Evolutionary conservation across 2,113 vertebrate species (phyloP).

Genomic region (Actenoides lindsayi): DNA sequence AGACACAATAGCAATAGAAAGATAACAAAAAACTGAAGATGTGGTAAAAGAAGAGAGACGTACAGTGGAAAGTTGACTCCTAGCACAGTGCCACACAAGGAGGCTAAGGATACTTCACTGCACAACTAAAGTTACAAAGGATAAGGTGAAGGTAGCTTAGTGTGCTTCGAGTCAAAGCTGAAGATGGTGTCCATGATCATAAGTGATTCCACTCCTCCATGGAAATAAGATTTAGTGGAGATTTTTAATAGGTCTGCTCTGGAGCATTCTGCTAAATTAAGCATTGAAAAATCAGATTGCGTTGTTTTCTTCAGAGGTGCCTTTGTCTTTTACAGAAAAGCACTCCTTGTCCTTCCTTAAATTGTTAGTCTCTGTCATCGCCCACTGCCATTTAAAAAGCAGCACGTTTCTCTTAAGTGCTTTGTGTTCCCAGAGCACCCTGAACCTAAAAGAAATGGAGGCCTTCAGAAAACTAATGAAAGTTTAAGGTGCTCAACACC

Average conservation of each 20-base stretch:
- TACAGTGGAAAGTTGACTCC: slow-evolving; percentile 32
- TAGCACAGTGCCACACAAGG: neutral
- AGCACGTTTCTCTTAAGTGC: slow-evolving; percentile 1
- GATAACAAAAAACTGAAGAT: slow-evolving; percentile 42
- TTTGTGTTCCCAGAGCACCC: neutral
- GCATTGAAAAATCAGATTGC: slow-evolving; percentile 12
- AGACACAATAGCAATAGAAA: neutral
- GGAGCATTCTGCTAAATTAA: slow-evolving; percentile 10
- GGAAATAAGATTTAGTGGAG: neutral
- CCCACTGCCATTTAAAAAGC: slow-evolving; percentile 22
- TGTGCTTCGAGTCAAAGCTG: slow-evolving; percentile 51
- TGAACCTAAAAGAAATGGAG: slow-evolving; percentile 19
- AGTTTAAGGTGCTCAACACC: slow-evolving; percentile 21
- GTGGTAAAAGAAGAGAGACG: slow-evolving; percentile 41
- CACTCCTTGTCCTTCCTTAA: neutral
- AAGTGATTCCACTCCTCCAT: neutral
- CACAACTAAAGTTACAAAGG: slow-evolving; percentile 61
- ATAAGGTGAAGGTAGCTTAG: slow-evolving; percentile 10
- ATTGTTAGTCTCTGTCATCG: slow-evolving; percentile 27
- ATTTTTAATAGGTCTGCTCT: neutral
- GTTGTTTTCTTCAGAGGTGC: neutral
- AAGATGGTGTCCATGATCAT: slow-evolving; percentile 3
- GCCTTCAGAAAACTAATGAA: slow-evolving; percentile 41
- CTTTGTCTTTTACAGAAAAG: slow-evolving; percentile 33
- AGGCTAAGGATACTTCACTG: slow-evolving; percentile 48